Base-by-base conservation (phyloP, 2,888 invertebrate species). In the Nysson spinosus region DNA sequence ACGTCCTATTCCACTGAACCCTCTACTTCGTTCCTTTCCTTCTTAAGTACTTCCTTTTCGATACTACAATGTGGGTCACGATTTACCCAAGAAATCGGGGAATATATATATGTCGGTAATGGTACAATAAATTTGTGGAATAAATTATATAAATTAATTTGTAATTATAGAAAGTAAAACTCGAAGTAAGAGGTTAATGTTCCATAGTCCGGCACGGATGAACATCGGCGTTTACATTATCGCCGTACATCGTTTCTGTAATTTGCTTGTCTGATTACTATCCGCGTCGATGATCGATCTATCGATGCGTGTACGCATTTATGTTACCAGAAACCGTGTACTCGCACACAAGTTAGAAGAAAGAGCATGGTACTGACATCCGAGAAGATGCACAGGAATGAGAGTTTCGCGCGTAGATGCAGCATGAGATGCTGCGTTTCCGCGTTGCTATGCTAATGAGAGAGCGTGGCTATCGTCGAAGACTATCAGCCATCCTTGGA, bases 361-460 rank as follows among this genome's bases (percentile, higher is more conserved):
- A 20, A 30, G 14, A 57, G 24, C 34, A n/a, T n/a, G n/a, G n/a
- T n/a, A n/a, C n/a, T n/a, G n/a, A n/a, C n/a, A 11, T 19, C 42
- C 35, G 32, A 37, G 32, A 39, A 6, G 4, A 40, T 24, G 30
- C 37, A 55, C 58, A 54, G 56, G 47, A 49, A 63, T 47, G 57
- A 43, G 60, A 37, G 70, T 63, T 58, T 71, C 62, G 39, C 68
- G 78, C 73, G 60, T 69, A 62, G 58, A 67, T 72, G 60, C 64
- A 73, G 49, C 50, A 57, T 20, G 39, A 26, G 47, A 46, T 37
- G 43, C 57, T 37, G 51, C 43, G 71, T 77, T 78, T 78, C 78
- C 78, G 78, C 79, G 78, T 78, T 79, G 78, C 68, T 78, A 78
- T 79, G 78, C 75, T 78, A 79, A 78, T 78, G 77, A 77, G 75